Evolutionary conservation across 1,140 invertebrate genomes (phyloP).

Genomic region (Steinernema khuongi): DNA sequence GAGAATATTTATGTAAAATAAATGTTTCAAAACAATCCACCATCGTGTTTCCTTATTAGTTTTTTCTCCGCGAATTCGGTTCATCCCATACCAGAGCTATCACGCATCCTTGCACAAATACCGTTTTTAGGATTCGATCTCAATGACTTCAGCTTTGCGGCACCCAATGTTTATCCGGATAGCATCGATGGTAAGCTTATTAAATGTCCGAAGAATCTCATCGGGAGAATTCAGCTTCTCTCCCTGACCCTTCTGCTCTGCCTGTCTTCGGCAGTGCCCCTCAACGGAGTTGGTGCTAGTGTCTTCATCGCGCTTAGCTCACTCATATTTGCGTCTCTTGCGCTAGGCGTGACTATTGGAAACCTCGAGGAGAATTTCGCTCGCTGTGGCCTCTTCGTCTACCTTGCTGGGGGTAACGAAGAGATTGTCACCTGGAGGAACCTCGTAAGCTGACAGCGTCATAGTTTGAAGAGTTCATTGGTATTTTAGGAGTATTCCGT

Average conservation of each 20-base stretch:
- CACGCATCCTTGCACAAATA: not conserved
- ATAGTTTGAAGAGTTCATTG: not conserved
- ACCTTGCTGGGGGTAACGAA: not conserved
- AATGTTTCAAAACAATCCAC: too few relatives aligned
- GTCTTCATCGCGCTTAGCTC: not conserved
- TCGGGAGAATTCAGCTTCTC: not conserved
- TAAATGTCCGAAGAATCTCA: not conserved
- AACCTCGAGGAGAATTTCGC: not conserved
- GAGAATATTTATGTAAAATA: not conserved
- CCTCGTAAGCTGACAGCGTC: not conserved
- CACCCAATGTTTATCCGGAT: constrained; percentile 6
- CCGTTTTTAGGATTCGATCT: not conserved
- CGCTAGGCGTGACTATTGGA: not conserved
- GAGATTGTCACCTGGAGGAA: not conserved
- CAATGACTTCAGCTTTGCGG: not conserved
- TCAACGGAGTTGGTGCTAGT: not conserved
- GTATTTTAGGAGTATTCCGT: not conserved
- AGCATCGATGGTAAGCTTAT: not conserved
- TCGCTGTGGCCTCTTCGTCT: not conserved
- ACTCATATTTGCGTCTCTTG: not conserved
- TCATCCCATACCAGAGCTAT: not conserved
- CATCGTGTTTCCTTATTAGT: not conserved
- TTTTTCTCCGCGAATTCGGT: not conserved
- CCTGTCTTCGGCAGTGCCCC: not conserved
- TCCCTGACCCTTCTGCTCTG: not conserved